Evolutionary conservation across 1,140 invertebrate genomes (phyloP), one percentile per base, ranked within the genome.

Genomic region (Gerris buenoi): DNA sequence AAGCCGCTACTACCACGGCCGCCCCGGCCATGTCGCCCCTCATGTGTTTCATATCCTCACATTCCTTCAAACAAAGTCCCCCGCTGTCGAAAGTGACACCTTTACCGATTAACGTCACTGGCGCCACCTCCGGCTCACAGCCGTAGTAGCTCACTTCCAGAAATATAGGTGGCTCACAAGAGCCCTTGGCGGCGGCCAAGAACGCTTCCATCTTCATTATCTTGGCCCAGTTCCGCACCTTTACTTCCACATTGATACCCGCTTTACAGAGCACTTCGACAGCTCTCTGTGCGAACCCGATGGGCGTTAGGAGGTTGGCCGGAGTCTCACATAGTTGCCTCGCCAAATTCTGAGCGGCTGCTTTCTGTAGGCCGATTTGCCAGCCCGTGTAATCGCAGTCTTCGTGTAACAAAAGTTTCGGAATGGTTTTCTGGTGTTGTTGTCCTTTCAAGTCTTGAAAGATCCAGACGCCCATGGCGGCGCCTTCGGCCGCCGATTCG

Each of bases 81-180:
- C 85, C 86, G 71, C 82, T 83, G 72, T 87, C 85, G 77, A 86
- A 87, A 1, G 84, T 86, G 18, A 86, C 78, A 13, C 86, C 86
- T 76, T 86, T 81, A 22, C 79, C 80, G 69, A 77, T 70, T 66
- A 74, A 68, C 23, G 76, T 68, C 25, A 75, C 74, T 2, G 81
- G 79, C 27, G 79, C 77, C 15, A 78, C 73, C 64, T 77, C 74
- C 28, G 76, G 74, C 57, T 75, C 72, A 58, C 73, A 76, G n/a
- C 80, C 80, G 69, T 78, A 74, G 69, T 81, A 82, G 65, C 74
- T 78, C 15, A 85, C 72, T 72, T 87, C 84, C 1, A 87, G 69
- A 72, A 87, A 85, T 23, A 81, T 77, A 1, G 83, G 83, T n/a
- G 81, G 81, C 75, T 86, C 81, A 64, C 75, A 79, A 1, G 85